Evolutionary conservation across 2,797 vertebrate genomes (phyloP).

Genomic region (Sebastes baramenuke): DNA sequence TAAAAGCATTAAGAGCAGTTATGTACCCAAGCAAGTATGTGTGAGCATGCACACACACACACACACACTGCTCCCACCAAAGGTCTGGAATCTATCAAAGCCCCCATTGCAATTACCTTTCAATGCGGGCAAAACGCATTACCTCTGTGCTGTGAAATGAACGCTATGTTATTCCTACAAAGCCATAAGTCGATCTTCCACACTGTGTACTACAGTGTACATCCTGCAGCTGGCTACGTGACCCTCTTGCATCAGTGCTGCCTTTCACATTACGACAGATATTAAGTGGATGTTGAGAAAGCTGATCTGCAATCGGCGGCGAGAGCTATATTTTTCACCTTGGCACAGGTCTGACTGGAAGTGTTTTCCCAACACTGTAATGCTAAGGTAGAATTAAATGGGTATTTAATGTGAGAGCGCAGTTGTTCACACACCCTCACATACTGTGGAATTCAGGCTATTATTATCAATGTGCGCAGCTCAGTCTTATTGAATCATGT

Average conservation of each 20-base stretch:
- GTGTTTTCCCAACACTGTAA: slow-evolving; percentile 48
- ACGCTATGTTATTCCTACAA: slow-evolving; percentile 62
- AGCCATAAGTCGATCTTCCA: slow-evolving; percentile 46
- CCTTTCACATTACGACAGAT: slow-evolving; percentile 54
- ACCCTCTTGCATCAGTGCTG: slow-evolving; percentile 43
- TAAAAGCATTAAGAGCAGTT: slow-evolving; percentile 68
- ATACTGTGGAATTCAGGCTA: slow-evolving; percentile 16
- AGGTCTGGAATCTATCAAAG: slow-evolving; percentile 79
- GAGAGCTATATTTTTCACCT: slow-evolving; percentile 46
- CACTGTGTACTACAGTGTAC: slow-evolving; percentile 27
- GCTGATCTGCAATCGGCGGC: slow-evolving; percentile 48
- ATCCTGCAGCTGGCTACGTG: slow-evolving; percentile 29
- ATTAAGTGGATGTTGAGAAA: slow-evolving; percentile 51
- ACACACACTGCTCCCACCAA: slow-evolving; percentile 39
- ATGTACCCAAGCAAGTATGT: slow-evolving; percentile 50
- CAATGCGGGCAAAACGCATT: slow-evolving; percentile 68
- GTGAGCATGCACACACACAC: slow-evolving; percentile 19
- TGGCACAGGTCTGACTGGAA: slow-evolving; percentile 31
- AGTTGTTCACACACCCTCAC: slow-evolving; percentile 27
- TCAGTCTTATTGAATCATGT: slow-evolving; percentile 15
- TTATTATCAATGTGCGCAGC: slow-evolving; percentile 7
- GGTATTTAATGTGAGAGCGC: slow-evolving; percentile 17
- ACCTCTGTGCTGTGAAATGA: slow-evolving; percentile 68
- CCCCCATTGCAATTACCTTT: slow-evolving; percentile 69
- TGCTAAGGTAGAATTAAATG: slow-evolving; percentile 31